A percentile compares a stretch with the other conserved stretches of the same genome.
phyloP scores from a whole-genome alignment of 2,113 vertebrate genomes.

The Chaenocephalus aceratus region DNA sequence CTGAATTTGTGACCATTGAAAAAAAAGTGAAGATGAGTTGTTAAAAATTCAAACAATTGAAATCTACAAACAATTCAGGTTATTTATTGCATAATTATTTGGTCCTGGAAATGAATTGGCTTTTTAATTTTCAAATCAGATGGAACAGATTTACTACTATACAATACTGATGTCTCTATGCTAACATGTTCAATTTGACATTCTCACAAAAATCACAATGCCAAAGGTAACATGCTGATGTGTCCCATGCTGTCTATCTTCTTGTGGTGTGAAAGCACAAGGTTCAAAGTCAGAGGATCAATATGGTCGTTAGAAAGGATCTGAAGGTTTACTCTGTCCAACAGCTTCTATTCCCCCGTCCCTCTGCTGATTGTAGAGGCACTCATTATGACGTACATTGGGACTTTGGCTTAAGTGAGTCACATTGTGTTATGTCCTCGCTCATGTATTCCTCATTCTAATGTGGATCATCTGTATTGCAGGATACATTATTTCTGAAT shows the following conservation, averaged over 20 bases:
- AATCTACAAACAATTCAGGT: too few relatives aligned
- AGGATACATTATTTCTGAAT: background rate
- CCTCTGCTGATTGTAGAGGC: background rate
- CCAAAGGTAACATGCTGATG: too few relatives aligned
- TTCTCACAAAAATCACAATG: background rate
- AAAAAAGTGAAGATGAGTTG: too few relatives aligned
- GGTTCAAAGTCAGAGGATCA: background rate
- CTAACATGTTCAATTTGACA: background rate
- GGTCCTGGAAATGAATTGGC: too few relatives aligned
- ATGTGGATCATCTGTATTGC: constrained; percentile 4
- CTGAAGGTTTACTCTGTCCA: too few relatives aligned
- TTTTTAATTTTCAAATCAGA: too few relatives aligned
- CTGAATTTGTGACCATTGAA: too few relatives aligned
- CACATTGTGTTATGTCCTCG: background rate
- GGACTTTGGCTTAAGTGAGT: background rate
- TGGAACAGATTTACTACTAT: too few relatives aligned
- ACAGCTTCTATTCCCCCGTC: too few relatives aligned
- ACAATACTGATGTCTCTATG: background rate
- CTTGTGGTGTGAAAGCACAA: background rate
- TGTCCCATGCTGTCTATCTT: background rate
- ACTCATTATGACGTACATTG: background rate
- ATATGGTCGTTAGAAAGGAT: background rate
- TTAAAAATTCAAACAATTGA: too few relatives aligned
- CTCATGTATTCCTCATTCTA: constrained; percentile 14
- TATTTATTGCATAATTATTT: too few relatives aligned